Percentiles rank a stretch among this genome's conserved stretches.
Conservation (phyloP, 2,797 vertebrate genomes). For the Peromyscus melanophrys region DNA sequence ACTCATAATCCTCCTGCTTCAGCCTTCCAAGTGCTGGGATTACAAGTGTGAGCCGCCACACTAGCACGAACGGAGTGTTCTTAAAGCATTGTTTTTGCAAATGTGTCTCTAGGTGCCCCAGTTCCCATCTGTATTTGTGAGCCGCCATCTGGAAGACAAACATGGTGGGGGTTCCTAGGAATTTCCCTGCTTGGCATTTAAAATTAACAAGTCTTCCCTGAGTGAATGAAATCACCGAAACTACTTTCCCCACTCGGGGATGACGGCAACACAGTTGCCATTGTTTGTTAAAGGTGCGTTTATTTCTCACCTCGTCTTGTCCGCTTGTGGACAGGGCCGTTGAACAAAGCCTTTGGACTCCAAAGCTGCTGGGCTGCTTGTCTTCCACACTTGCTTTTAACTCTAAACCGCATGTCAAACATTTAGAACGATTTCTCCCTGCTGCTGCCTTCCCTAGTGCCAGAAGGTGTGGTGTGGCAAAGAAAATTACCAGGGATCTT, state of each 20-base stretch:
- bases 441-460: background rate
- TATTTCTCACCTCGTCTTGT: background rate
- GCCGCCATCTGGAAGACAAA: background rate
- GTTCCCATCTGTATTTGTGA: background rate
- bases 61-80: background rate
- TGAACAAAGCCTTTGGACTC: background rate
- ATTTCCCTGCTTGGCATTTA: background rate
- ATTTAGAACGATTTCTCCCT: background rate
- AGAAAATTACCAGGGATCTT: background rate
- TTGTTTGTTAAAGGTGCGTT: background rate
- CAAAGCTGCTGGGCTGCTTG: background rate
- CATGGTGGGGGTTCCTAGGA: background rate
- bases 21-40: background rate
- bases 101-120: background rate
- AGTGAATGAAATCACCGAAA: background rate
- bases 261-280: background rate
- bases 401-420: background rate
- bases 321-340: background rate
- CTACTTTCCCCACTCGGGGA: background rate
- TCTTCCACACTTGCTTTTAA: background rate
- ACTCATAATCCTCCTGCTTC: background rate
- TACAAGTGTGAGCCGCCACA: background rate
- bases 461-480: background rate
- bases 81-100: background rate
- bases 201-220: background rate